Conservation (phyloP, 2,888 invertebrate species). For the Odontocerum albicorne region DNA sequence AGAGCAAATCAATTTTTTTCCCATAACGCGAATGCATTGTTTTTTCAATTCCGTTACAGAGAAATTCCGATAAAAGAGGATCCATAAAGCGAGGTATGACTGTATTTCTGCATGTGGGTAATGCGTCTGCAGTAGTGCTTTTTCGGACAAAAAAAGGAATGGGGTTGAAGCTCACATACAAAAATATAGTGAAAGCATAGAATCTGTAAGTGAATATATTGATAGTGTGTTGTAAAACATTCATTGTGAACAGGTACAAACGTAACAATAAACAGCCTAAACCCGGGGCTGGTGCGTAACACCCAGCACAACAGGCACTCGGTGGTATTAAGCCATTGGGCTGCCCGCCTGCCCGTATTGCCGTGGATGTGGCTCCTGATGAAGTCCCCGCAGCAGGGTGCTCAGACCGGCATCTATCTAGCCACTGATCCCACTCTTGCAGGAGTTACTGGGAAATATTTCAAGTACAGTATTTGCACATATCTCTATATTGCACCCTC, state of each 20-base stretch:
- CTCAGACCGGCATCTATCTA: slow-evolving; percentile 66
- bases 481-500: no score
- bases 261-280: slow-evolving; percentile 68
- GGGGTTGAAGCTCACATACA: no score
- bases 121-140: no score
- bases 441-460: slow-evolving; percentile 65
- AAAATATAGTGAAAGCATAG: background rate
- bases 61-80: no score
- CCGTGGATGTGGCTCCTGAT: slow-evolving; percentile 70
- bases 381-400: slow-evolving; percentile 68
- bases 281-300: slow-evolving; percentile 69
- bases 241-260: slow-evolving; percentile 63
- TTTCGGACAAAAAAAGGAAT: no score
- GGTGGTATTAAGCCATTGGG: slow-evolving; percentile 51
- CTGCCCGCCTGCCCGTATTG: slow-evolving; percentile 60
- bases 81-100: no score
- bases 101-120: no score
- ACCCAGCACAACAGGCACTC: slow-evolving; percentile 64
- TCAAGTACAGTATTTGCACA: slow-evolving; percentile 65
- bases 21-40: no score
- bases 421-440: slow-evolving; percentile 65
- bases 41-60: no score
- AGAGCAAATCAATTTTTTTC: no score
- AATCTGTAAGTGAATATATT: background rate
- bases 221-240: no score